These are phyloP conservation scores for Parochlus steinenii DNA, from an alignment of 2,888 invertebrate genomes.

Conservation along the genomic window DNA sequence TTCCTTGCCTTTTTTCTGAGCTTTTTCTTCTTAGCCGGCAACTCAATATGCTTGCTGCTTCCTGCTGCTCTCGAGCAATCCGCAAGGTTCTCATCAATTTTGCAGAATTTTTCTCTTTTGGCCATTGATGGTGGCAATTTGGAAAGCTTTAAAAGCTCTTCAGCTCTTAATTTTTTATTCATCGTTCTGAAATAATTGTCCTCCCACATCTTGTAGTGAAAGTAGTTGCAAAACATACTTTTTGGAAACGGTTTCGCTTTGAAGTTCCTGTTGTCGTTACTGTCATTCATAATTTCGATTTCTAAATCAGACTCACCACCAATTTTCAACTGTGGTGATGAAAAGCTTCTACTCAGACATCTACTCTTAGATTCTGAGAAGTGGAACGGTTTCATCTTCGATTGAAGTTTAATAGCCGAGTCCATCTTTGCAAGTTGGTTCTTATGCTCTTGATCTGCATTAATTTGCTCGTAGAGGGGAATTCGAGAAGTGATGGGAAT, in stretches of 20 bases:
- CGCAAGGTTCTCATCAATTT: conserved; percentile 8
- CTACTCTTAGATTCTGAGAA: conserved; percentile 31
- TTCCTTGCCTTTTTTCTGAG: conserved; percentile 3
- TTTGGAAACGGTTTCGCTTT: conserved; percentile 51
- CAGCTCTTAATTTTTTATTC: conserved; percentile 49
- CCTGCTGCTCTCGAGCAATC: not conserved
- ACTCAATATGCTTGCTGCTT: conserved; percentile 6
- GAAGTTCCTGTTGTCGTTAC: conserved; percentile 31
- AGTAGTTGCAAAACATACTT: conserved; percentile 50
- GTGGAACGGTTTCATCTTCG: conserved; percentile 47
- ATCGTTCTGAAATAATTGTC: conserved; percentile 52
- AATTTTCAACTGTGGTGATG: conserved; percentile 23
- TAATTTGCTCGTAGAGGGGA: conserved; percentile 51
- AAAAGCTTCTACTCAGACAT: conserved; percentile 21
- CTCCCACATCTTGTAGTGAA: conserved; percentile 53
- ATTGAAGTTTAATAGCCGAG: conserved; percentile 41
- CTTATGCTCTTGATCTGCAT: conserved; percentile 57
- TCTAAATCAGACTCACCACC: conserved; percentile 17
- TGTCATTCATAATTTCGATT: conserved; percentile 27
- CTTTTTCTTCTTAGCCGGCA: conserved; percentile 1
- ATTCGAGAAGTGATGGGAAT: conserved; percentile 54
- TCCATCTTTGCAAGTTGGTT: conserved; percentile 40
- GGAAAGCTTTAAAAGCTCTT: conserved; percentile 47
- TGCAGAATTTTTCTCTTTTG: conserved; percentile 33
- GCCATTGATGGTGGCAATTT: conserved; percentile 53